Evolutionary conservation across 1,140 invertebrate genomes (phyloP), one percentile per base, ranked within the genome.

Genomic region (Pseudomyrmex dendroicus): DNA sequence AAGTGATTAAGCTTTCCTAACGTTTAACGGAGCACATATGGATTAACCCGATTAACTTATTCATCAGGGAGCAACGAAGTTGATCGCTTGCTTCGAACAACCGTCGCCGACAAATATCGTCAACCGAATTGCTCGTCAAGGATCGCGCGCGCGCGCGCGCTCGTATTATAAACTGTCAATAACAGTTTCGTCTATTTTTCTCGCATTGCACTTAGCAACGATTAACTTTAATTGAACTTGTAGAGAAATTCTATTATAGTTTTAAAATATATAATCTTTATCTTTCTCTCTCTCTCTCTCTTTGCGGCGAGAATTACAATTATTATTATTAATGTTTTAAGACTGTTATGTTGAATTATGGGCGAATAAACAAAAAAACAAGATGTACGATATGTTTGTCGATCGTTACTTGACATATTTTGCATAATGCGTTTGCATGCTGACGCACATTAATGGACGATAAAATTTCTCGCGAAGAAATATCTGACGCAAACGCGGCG

Each of bases 31-130:
- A 80, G 63, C 78, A 74, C 74, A 74, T 80, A 89, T 73, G 86
- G 84, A 89, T 89, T 88, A 89, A 89, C 87, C 84, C 84, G 84
- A 88, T 89, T 83, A 86, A 88, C 86, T 89, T 89, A 88, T 89
- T 89, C 87, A 83, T 88, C 84, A 63, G 22, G 13, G 68, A 76
- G 63, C 74, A 64, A 83, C 72, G 66, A 85, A 63, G 73, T 68
- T 82, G 85, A 88, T 83, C 72, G 73, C 52, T 44, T 17, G 62
- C 20, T 22, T 35, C 35, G 15, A 52, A 67, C 35, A 22, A 25
- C 3, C 22, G 56, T 17, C 68, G 61, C 57, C 10, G 17, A 48
- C 54, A 17, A 82, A 78, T 62, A 77, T 73, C 56, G 73, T 15
- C 46, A 72, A 73, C 15, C 68, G 52, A 87, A 72, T 84, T 73